Base-by-base conservation (phyloP, 2,797 vertebrate species). In the Heteromormyrus szaboi region DNA sequence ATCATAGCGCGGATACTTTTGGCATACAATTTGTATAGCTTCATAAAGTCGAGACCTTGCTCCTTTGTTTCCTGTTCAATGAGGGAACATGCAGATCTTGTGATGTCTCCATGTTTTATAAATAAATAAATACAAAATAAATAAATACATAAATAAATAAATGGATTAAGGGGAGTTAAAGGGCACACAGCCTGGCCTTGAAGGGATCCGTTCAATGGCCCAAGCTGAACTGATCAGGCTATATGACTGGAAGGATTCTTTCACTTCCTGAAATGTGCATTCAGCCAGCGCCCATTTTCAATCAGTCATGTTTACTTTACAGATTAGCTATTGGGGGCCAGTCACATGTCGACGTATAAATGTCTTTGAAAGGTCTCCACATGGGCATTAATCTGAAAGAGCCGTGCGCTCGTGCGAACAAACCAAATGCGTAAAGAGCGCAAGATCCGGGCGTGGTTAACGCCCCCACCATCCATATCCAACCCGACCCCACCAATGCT, bases 241-340 rank as follows among this genome's bases (percentile, higher is more conserved):
- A 37, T 37, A 37, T 72, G 65, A 37, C 65, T 37, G 65, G 19
- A 29, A 54, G 59, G 59, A 22, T 62, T 62, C 85, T 44, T 86
- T 88, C 90, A 87, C 92, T 93, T 95, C 93, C 94, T 94, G 95
- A 96, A 96, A 95, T 96, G 95, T 93, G 92, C 94, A 96, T 97
- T 96, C 95, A 94, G 95, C 91, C 96, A 94, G 95, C 90, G 22
- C 56, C 91, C 91, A 91, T 90, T 89, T 89, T 93, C 91, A 89
- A 88, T 88, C 90, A 90, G 81, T 92, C 88, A 87, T 90, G 90
- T 92, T 92, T 93, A 92, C 93, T 92, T 89, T 33, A 93, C 91
- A 88, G 90, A 92, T 93, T 92, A 92, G 91, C 93, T 92, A 93
- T 92, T 92, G 87, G 87, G 88, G 91, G 91, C 89, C 85, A 90